These are phyloP conservation scores for Mimumesa dahlbomi DNA, from an alignment of 2,888 invertebrate genomes.

Conservation along the genomic window DNA sequence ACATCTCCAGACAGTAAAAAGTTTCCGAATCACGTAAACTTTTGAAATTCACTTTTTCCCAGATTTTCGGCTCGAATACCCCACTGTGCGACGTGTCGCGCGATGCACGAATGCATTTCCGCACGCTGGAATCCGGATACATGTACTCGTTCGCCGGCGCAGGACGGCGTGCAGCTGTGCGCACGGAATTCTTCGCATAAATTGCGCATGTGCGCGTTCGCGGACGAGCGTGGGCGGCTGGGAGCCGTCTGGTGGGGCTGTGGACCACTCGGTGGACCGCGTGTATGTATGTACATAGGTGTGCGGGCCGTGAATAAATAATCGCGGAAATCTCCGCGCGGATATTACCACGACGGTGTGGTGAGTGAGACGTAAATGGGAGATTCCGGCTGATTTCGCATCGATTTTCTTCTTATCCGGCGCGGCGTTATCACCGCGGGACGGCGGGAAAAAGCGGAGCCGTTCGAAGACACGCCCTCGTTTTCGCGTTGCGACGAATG, in stretches of 20 bases:
- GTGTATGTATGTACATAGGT: slow-evolving; percentile 17
- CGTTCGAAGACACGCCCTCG: too few relatives aligned
- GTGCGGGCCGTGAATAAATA: slow-evolving; percentile 60
- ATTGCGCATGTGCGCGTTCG: slow-evolving; percentile 53
- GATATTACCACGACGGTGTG: slow-evolving; percentile 51
- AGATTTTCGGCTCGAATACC: too few relatives aligned
- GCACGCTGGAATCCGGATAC: slow-evolving; percentile 62
- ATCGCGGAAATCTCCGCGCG: slow-evolving; percentile 65
- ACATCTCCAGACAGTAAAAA: too few relatives aligned
- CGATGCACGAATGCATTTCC: slow-evolving; percentile 47
- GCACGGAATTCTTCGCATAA: slow-evolving; percentile 65
- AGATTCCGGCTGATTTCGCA: slow-evolving; percentile 65
- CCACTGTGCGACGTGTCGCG: not conserved
- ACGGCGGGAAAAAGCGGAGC: too few relatives aligned
- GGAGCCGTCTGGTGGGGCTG: slow-evolving; percentile 41
- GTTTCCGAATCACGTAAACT: too few relatives aligned
- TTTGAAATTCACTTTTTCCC: too few relatives aligned
- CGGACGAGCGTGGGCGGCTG: slow-evolving; percentile 51
- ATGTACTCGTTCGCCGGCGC: slow-evolving; percentile 22
- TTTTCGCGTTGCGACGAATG: too few relatives aligned
- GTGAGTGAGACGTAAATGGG: slow-evolving; percentile 72
- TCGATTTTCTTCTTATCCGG: slow-evolving; percentile 68
- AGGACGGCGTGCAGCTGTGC: slow-evolving; percentile 59
- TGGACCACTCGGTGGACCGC: slow-evolving; percentile 33
- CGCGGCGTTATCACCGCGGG: too few relatives aligned